These are phyloP conservation scores for Myodes glareolus DNA, from an alignment of 2,113 vertebrate genomes.

Conservation along the genomic window DNA sequence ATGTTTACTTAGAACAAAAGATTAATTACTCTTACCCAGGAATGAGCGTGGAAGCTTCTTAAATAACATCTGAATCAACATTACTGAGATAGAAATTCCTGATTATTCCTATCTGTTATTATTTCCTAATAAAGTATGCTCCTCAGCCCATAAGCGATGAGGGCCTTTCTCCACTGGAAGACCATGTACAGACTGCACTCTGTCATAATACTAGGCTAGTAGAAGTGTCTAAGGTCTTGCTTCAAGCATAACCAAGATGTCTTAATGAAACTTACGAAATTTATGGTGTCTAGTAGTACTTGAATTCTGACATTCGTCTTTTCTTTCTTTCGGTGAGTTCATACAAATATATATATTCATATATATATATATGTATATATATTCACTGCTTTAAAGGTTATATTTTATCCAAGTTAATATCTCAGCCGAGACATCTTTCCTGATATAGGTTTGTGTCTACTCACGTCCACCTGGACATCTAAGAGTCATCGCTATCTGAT, in stretches of 20 bases:
- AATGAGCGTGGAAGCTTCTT: not conserved
- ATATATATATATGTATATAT: not conserved
- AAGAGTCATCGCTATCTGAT: not conserved
- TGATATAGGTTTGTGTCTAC: not conserved
- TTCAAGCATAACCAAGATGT: not conserved
- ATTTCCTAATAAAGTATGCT: not conserved
- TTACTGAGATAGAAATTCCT: not conserved
- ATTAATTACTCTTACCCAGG: not conserved
- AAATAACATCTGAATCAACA: not conserved
- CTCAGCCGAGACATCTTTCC: not conserved
- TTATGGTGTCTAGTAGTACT: not conserved
- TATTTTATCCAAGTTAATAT: not conserved
- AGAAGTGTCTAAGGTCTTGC: not conserved
- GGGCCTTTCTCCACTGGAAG: not conserved
- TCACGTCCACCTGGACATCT: not conserved
- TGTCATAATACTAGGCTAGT: not conserved
- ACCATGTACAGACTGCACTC: not conserved
- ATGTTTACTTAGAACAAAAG: not conserved
- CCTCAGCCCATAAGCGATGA: not conserved
- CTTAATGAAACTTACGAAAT: not conserved
- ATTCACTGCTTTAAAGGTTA: not conserved
- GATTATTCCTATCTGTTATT: not conserved
- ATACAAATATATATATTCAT: too few relatives aligned
- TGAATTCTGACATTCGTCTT: not conserved
- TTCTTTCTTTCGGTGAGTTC: not conserved